Conservation (phyloP, 2,797 vertebrate species). For the Phrynocephalus guinanensis region DNA sequence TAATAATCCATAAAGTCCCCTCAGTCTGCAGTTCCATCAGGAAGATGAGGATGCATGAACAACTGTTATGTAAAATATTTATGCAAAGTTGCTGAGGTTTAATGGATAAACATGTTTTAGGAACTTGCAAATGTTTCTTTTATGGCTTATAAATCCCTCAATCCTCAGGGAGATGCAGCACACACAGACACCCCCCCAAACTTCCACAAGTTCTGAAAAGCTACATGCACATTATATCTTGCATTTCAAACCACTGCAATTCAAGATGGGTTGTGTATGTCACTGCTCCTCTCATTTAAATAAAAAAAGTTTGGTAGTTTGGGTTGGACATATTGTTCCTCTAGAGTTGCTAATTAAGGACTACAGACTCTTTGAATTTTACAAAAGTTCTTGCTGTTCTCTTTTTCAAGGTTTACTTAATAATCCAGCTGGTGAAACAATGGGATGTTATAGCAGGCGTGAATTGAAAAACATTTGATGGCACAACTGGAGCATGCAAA, state of each 20-base stretch:
- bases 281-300: not conserved
- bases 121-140: no score
- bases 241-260: not conserved
- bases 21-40: no score
- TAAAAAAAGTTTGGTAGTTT: not conserved
- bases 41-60: no score
- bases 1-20: no score
- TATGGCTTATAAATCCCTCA: no score
- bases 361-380: constrained; percentile 13
- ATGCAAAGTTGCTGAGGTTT: no score
- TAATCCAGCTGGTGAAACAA: constrained; percentile 3
- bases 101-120: no score
- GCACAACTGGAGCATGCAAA: not conserved
- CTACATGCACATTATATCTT: not conserved
- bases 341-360: constrained; percentile 13
- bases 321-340: not conserved
- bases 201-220: not conserved
- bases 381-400: not conserved
- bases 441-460: not conserved
- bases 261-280: not conserved
- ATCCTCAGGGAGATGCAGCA: no score
- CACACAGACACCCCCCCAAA: no score
- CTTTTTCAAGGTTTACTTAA: constrained; percentile 4
- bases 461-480: not conserved
- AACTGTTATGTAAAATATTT: no score